These are phyloP conservation scores for Pristionchus japonicus DNA, from an alignment of 2,888 invertebrate species.

Conservation along the genomic window DNA sequence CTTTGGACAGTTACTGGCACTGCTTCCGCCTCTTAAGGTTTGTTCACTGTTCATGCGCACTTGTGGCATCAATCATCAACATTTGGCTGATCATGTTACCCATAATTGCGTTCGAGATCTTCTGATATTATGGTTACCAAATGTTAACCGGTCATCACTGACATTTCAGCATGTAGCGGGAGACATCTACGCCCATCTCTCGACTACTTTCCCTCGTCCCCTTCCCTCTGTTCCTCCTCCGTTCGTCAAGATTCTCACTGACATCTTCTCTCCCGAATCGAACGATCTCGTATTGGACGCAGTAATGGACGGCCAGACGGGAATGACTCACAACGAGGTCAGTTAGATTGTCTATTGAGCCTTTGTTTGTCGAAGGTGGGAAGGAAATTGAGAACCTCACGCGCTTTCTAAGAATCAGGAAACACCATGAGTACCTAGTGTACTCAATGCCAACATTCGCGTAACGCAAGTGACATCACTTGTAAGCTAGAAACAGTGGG, in stretches of 20 bases:
- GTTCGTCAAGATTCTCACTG: conserved; percentile 56
- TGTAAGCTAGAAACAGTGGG: too few species aligned
- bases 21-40: conserved; percentile 40
- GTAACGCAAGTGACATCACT: too few species aligned
- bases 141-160: too few species aligned
- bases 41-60: neutral
- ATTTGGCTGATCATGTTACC: too few species aligned
- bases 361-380: neutral
- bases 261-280: conserved; percentile 62
- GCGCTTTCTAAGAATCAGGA: neutral
- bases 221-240: conserved; percentile 37
- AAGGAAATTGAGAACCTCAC: neutral
- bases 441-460: neutral
- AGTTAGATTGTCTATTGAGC: neutral
- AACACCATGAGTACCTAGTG: neutral
- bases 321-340: neutral
- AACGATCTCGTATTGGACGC: conserved; percentile 57
- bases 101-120: too few species aligned
- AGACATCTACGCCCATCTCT: conserved; percentile 22
- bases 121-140: too few species aligned
- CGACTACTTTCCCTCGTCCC: neutral
- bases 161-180: conserved; percentile 47
- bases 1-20: conserved; percentile 40
- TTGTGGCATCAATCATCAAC: too few species aligned
- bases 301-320: conserved; percentile 31